Conservation (phyloP, 2,797 vertebrate genomes). For the Diceros bicornis region DNA sequence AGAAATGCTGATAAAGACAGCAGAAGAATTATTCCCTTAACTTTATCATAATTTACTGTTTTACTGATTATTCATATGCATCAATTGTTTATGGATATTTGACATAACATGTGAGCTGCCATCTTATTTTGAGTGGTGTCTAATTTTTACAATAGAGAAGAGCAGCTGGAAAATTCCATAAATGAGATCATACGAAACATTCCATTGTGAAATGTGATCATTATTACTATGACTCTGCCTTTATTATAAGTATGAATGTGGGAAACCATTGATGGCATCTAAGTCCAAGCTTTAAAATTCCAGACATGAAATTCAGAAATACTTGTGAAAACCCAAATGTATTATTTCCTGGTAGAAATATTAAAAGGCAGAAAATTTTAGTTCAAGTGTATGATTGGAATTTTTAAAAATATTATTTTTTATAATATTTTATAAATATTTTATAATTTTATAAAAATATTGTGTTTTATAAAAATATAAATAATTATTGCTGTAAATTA, state of each 20-base stretch:
- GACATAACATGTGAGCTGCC: neutral
- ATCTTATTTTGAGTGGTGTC: neutral
- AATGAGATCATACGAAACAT: neutral
- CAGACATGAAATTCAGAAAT: neutral
- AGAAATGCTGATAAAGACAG: neutral
- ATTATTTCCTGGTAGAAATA: slow-evolving; percentile 15
- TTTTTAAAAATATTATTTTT: neutral
- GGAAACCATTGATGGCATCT: neutral
- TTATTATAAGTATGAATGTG: neutral
- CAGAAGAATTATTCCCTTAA: neutral
- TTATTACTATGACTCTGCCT: neutral
- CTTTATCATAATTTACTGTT: neutral
- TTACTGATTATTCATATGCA: neutral
- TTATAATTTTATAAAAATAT: too few species aligned
- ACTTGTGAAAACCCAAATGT: slow-evolving; percentile 1
- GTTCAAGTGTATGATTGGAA: neutral
- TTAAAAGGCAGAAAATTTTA: neutral
- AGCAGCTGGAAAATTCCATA: neutral
- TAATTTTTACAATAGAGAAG: neutral
- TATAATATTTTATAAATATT: too few species aligned
- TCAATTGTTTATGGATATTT: neutral
- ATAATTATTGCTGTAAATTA: neutral
- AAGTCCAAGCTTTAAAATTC: neutral
- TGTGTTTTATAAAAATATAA: neutral
- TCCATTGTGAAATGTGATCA: neutral